These are phyloP conservation scores for Acrobasis consociella DNA, from an alignment of 2,888 invertebrate genomes.

Conservation along the genomic window DNA sequence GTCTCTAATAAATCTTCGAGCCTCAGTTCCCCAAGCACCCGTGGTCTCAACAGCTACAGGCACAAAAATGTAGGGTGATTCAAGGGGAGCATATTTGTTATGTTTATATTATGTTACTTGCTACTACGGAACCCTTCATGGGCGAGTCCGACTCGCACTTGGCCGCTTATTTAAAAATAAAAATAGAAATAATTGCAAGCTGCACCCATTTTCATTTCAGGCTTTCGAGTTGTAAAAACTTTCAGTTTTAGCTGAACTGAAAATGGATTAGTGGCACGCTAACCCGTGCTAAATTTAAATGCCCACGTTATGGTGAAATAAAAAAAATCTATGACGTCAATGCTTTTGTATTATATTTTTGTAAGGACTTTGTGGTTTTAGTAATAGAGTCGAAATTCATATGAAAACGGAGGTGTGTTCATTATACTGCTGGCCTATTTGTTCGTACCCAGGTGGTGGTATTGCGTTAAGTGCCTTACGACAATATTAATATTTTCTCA, in stretches of 20 bases:
- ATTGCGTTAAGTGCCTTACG: not conserved
- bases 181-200: conserved; percentile 15
- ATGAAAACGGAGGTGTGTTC: not conserved
- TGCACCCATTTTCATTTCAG: conserved; percentile 18
- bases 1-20: no score
- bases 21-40: no score
- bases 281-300: conserved; percentile 18
- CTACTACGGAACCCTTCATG: no score
- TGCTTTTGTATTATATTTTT: not conserved
- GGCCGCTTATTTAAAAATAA: no score
- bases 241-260: conserved; percentile 18
- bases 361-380: not conserved
- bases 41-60: no score
- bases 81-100: no score
- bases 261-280: conserved; percentile 12
- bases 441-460: not conserved
- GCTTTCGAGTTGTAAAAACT: conserved; percentile 21
- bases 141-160: no score
- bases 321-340: conserved; percentile 15
- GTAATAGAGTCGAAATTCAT: not conserved
- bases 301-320: not conserved
- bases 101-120: no score
- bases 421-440: conserved; percentile 2
- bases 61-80: no score
- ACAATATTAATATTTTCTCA: not conserved